These are phyloP conservation scores for Myotis vivesi DNA, from an alignment of 2,797 vertebrate genomes.

Conservation along the genomic window DNA sequence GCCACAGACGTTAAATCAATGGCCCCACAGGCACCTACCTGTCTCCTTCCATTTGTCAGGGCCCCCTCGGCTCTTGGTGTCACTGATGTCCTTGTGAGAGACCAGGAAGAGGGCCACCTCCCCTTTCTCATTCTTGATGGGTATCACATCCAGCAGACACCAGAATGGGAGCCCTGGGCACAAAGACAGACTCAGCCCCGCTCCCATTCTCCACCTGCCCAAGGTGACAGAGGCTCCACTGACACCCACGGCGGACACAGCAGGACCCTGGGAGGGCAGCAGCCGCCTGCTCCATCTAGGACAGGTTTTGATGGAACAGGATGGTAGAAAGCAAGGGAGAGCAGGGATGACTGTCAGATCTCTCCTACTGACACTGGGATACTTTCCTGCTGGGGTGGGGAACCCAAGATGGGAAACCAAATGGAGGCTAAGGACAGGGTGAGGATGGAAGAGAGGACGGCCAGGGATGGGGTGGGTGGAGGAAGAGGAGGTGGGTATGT, in stretches of 20 bases:
- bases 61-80: conserved; percentile 79
- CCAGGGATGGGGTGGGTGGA: neutral
- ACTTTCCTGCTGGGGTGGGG: neutral
- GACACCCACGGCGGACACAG: neutral
- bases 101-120: conserved; percentile 85
- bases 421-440: neutral
- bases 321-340: neutral
- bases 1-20: neutral
- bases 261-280: neutral
- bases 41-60: conserved; percentile 81
- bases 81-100: conserved; percentile 85
- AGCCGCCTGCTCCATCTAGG: neutral
- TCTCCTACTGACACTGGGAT: neutral
- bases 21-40: conserved; percentile 63
- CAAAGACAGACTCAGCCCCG: conserved; percentile 47
- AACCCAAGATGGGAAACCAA: neutral
- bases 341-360: neutral
- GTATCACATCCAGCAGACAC: conserved; percentile 85
- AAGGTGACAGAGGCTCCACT: neutral
- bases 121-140: conserved; percentile 86
- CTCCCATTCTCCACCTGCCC: neutral
- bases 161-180: conserved; percentile 81
- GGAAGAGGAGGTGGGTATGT: neutral
- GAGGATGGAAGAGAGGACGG: neutral
- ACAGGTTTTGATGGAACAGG: neutral